Percentiles rank a stretch among this genome's conserved stretches.
These are phyloP conservation scores for Platycnemis pennipes DNA, from an alignment of 2,888 invertebrate species.

Conservation along the genomic window DNA sequence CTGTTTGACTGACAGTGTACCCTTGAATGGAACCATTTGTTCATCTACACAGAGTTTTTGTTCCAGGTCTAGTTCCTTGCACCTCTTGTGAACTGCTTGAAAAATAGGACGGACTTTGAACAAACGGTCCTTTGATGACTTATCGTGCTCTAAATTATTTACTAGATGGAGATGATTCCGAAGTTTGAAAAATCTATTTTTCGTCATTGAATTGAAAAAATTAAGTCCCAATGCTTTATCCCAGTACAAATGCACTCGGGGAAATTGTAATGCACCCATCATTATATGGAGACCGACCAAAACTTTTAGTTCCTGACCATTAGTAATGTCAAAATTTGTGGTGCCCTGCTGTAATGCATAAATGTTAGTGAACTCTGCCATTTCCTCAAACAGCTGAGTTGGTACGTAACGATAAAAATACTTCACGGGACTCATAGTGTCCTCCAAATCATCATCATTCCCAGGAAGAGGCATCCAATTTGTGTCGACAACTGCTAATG, in stretches of 20 bases:
- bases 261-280: conserved; percentile 68
- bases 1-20: conserved; percentile 74
- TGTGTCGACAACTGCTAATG: conserved; percentile 14
- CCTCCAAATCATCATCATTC: not conserved
- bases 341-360: conserved; percentile 72
- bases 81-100: conserved; percentile 71
- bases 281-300: conserved; percentile 69
- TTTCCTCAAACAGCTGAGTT: conserved; percentile 1
- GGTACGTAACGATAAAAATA: not conserved
- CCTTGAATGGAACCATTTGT: conserved; percentile 72
- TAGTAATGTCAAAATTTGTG: conserved; percentile 29
- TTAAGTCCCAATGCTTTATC: conserved; percentile 36
- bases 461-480: conserved; percentile 43
- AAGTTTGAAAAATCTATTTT: conserved; percentile 71
- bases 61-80: conserved; percentile 79
- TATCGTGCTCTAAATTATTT: conserved; percentile 69
- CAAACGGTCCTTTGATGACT: conserved; percentile 67
- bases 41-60: conserved; percentile 76
- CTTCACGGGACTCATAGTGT: not conserved
- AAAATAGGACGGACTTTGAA: conserved; percentile 71
- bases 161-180: conserved; percentile 71
- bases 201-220: conserved; percentile 69
- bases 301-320: conserved; percentile 61
- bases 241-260: conserved; percentile 71
- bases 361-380: conserved; percentile 72